Percentiles rank a stretch among this genome's conserved stretches.
Conservation (phyloP, 1,140 invertebrate genomes). For the Wasmannia auropunctata region DNA sequence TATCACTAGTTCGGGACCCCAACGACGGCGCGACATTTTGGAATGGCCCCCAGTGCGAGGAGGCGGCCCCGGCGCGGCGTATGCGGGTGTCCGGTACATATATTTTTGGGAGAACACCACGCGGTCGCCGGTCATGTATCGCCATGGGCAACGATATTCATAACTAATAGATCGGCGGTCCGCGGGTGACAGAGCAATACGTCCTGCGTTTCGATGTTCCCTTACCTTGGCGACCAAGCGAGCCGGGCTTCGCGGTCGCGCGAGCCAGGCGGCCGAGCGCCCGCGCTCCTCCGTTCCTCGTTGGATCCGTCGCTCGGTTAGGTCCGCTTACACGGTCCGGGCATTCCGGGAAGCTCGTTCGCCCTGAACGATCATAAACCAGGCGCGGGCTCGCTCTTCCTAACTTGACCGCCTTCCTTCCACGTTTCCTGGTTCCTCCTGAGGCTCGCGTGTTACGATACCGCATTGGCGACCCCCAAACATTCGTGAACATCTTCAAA, state of each 20-base stretch:
- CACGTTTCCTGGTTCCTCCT: constrained; percentile 53
- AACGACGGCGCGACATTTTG: constrained; percentile 81
- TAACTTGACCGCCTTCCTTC: constrained; percentile 55
- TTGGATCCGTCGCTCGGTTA: constrained; percentile 73
- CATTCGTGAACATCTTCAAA: background rate
- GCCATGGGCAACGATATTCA: constrained; percentile 84
- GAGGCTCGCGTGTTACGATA: constrained; percentile 9
- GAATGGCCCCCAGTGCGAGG: constrained; percentile 67
- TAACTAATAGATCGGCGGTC: constrained; percentile 84
- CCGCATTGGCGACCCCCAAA: background rate
- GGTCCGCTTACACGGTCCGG: constrained; percentile 74
- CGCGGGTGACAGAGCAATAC: constrained; percentile 84
- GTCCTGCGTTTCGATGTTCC: constrained; percentile 82
- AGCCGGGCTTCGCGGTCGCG: constrained; percentile 45
- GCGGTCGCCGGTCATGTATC: constrained; percentile 80
- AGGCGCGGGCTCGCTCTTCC: constrained; percentile 52
- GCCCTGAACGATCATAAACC: constrained; percentile 68
- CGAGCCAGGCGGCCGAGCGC: constrained; percentile 19
- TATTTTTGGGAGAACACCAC: constrained; percentile 81
- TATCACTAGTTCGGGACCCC: constrained; percentile 19
- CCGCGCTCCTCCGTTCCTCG: constrained; percentile 68
- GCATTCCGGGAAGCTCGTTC: constrained; percentile 79
- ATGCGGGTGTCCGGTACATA: constrained; percentile 78
- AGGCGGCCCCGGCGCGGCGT: constrained; percentile 45
- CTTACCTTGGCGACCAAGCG: constrained; percentile 52